A percentile compares a stretch with the other conserved stretches of the same genome.
phyloP scores from a whole-genome alignment of 1,140 invertebrate genomes.

The Steinernema feltiae region DNA sequence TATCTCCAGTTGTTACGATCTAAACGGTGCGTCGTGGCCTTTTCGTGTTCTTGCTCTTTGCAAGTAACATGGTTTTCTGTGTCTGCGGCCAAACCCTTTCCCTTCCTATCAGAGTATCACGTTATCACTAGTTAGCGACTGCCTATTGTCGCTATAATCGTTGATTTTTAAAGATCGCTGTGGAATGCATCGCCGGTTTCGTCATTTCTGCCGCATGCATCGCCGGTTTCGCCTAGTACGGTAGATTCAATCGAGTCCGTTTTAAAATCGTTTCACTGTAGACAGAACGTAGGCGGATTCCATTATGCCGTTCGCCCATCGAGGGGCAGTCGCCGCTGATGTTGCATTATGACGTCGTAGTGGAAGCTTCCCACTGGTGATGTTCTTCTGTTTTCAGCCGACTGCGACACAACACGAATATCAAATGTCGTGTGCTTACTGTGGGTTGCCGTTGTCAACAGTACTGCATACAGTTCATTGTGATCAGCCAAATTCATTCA shows the following conservation, averaged over 20 bases:
- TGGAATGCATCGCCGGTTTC: background rate
- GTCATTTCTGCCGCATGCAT: too few relatives aligned
- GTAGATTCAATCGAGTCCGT: too few relatives aligned
- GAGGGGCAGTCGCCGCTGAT: too few relatives aligned
- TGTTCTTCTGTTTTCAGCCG: slow-evolving; percentile 1
- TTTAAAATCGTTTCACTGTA: too few relatives aligned
- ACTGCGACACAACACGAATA: slow-evolving; percentile 4
- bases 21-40: background rate
- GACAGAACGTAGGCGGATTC: too few relatives aligned
- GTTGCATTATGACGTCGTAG: background rate
- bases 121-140: background rate
- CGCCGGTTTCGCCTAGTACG: too few relatives aligned
- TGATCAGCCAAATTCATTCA: too few relatives aligned
- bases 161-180: background rate
- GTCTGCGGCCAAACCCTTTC: too few relatives aligned
- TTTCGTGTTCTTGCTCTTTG: background rate
- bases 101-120: background rate
- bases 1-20: background rate
- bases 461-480: too few relatives aligned
- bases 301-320: too few relatives aligned
- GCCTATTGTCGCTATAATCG: background rate
- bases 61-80: background rate
- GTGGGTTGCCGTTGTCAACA: background rate
- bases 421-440: background rate
- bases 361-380: slow-evolving; percentile 8